Evolutionary conservation across 2,888 invertebrate species (phyloP).

Genomic region (Limnephilus lunatus): DNA sequence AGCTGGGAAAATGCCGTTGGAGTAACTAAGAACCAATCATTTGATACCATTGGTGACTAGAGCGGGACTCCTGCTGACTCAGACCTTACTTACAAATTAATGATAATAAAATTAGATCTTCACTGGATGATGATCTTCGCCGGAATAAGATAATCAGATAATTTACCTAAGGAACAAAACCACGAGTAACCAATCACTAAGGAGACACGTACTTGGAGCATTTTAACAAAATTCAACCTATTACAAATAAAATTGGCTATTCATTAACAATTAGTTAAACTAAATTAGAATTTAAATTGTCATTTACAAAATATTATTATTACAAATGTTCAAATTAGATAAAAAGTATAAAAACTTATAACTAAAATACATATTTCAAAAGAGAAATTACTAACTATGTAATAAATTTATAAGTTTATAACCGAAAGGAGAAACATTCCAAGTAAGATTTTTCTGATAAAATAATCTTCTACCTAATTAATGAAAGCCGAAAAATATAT

Average conservation of each 20-base stretch:
- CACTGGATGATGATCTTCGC: conserved; percentile 1
- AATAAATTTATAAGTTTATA: background rate
- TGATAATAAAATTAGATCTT: background rate
- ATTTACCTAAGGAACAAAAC: conserved; percentile 49
- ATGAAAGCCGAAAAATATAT: background rate
- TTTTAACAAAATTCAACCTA: conserved; percentile 36
- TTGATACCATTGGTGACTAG: conserved; percentile 40
- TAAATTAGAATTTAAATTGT: background rate
- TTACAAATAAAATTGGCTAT: conserved; percentile 45
- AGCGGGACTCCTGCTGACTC: conserved; percentile 9
- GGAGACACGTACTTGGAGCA: background rate
- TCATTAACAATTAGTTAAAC: background rate
- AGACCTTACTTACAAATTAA: conserved; percentile 6
- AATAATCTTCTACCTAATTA: background rate
- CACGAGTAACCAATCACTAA: background rate
- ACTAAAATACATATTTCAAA: too few relatives aligned
- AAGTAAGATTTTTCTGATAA: background rate
- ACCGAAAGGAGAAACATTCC: background rate
- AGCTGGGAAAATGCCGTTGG: conserved; percentile 4
- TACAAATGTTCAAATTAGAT: background rate
- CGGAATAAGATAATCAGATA: background rate
- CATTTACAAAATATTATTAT: background rate
- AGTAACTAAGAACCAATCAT: conserved; percentile 26
- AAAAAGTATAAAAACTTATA: background rate
- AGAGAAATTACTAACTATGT: too few relatives aligned